phyloP scores from a whole-genome alignment of 2,888 invertebrate genomes.

The Scaptomyza polygonia region DNA sequence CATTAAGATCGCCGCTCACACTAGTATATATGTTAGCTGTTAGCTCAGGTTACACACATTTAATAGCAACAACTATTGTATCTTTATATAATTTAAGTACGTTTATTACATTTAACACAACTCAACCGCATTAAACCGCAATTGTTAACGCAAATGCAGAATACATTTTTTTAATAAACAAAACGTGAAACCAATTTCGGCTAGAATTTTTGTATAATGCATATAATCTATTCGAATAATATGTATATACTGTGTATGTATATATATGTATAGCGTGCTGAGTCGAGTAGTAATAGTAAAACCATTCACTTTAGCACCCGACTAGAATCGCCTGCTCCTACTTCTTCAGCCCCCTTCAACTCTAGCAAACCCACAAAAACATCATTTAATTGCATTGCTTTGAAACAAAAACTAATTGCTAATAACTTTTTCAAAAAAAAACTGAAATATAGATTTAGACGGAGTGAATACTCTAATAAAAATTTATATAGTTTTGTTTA shows the following conservation, averaged over 20 bases:
- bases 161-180: conserved; percentile 3
- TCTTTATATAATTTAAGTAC: neutral
- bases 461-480: conserved; percentile 28
- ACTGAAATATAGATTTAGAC: conserved; percentile 17
- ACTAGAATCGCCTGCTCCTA: conserved; percentile 6
- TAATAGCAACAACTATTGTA: conserved; percentile 8
- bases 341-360: neutral
- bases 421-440: conserved; percentile 31
- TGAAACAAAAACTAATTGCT: conserved; percentile 32
- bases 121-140: conserved; percentile 62
- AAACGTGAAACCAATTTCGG: conserved; percentile 31
- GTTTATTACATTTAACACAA: conserved; percentile 5
- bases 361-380: conserved; percentile 4
- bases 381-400: conserved; percentile 54
- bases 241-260: neutral
- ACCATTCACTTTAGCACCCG: conserved; percentile 57
- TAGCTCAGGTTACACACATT: conserved; percentile 32
- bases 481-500: neutral
- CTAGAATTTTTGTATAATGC: conserved; percentile 14
- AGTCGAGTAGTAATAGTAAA: conserved; percentile 27
- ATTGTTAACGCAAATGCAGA: conserved; percentile 35
- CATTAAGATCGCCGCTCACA: conserved; percentile 41
- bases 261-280: conserved; percentile 27
- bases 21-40: conserved; percentile 2
- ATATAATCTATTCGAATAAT: conserved; percentile 6